Conservation (phyloP, 2,113 vertebrate species). For the Neotoma lepida region DNA sequence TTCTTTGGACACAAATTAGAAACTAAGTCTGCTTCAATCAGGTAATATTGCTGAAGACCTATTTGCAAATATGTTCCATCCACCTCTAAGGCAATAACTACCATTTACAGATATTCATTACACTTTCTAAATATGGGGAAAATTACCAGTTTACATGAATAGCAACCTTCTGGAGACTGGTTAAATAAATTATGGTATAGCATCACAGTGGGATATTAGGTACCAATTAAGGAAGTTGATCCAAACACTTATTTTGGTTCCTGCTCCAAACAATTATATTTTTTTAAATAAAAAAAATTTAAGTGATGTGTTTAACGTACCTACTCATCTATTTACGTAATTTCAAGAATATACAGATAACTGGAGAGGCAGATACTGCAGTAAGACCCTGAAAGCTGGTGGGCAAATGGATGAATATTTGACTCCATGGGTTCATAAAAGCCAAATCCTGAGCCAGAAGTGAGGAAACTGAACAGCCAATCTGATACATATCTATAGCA, state of each 20-base stretch:
- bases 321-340: background rate
- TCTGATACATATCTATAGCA: background rate
- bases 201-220: background rate
- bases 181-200: conserved; percentile 39
- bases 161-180: background rate
- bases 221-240: conserved; percentile 35
- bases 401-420: conserved; percentile 8
- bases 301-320: background rate
- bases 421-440: background rate
- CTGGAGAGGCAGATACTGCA: background rate
- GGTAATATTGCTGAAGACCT: conserved; percentile 48
- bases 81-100: conserved; percentile 46
- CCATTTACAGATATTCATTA: conserved; percentile 44
- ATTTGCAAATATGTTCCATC: conserved; percentile 1
- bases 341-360: conserved; percentile 24
- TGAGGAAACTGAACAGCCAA: conserved; percentile 19
- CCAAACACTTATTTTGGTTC: conserved; percentile 43
- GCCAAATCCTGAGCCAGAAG: conserved; percentile 4
- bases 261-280: background rate
- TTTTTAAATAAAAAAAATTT: conserved; percentile 3
- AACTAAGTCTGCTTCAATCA: background rate
- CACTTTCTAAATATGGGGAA: conserved; percentile 52
- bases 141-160: conserved; percentile 38
- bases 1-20: background rate
- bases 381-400: conserved; percentile 18